A percentile compares a stretch with the other conserved stretches of the same genome.
Conservation (phyloP, 2,113 vertebrate genomes). For the Hippocampus guttulatus region DNA sequence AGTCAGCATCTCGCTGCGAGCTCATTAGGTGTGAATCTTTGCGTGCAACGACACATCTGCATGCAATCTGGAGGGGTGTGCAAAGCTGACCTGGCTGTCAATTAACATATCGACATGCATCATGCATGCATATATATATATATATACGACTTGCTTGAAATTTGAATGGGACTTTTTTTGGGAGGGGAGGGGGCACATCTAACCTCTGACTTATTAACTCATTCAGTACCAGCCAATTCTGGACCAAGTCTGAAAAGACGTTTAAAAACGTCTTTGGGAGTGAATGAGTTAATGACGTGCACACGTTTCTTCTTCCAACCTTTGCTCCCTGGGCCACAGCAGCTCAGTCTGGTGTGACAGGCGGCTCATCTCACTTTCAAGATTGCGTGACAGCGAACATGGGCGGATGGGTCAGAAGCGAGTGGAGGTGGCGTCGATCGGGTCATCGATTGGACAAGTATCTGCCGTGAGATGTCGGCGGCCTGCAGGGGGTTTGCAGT, state of each 20-base stretch:
- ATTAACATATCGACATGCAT: conserved; percentile 63
- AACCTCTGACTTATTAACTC: too few relatives aligned
- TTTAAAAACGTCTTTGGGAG: too few relatives aligned
- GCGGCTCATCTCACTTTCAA: background rate
- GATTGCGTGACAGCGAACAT: background rate
- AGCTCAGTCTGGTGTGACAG: background rate
- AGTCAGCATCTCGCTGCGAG: conserved; percentile 15
- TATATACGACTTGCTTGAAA: too few relatives aligned
- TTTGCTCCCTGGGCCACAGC: conserved; percentile 24
- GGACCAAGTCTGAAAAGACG: too few relatives aligned
- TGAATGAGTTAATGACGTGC: too few relatives aligned
- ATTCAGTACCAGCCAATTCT: too few relatives aligned
- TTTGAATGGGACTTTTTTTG: too few relatives aligned
- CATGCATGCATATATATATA: too few relatives aligned
- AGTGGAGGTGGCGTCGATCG: background rate
- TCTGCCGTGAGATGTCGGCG: background rate
- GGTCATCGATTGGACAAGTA: background rate
- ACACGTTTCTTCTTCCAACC: too few relatives aligned
- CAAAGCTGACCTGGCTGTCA: conserved; percentile 59
- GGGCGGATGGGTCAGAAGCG: too few relatives aligned
- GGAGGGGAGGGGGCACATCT: too few relatives aligned
- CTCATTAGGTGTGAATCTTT: conserved; percentile 70
- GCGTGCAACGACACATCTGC: conserved; percentile 48
- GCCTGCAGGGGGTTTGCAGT: background rate
- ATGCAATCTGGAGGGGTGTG: conserved; percentile 52